Base-by-base conservation (phyloP, 2,797 vertebrate species). In the Gallinago stenura region DNA sequence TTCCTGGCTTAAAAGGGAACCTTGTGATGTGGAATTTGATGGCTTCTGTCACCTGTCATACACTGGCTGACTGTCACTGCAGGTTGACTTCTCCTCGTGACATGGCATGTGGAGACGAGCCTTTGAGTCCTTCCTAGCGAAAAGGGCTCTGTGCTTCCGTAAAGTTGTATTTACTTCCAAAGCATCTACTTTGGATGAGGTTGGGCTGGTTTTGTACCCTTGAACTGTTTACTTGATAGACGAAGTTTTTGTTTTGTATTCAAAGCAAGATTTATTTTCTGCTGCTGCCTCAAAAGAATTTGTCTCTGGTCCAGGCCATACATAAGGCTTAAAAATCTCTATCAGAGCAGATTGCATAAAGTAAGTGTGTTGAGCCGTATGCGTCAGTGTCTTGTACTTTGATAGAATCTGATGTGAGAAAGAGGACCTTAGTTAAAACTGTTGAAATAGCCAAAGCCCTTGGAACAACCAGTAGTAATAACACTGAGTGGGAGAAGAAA, bases 11-110 rank as follows among this genome's bases (percentile, higher is more conserved):
- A 13, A 41, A 70, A 43, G 20, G 51, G 62, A 50, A 39, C 16
- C 0, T 1, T 1, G 2, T 5, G 8, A 22, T 31, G 22, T 26
- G 8, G 57, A 50, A 13, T 53, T 81, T 2, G 4, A 50, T 39
- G 73, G 33, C 64, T 84, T 61, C 46, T 87, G 43, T 69, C 10
- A 7, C 37, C 50, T 64, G 11, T 79, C 33, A 41, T 7, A 20
- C 31, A 33, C 28, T 10, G 7, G 33, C 26, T 15, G 5, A 46
- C 18, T 76, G 60, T 12, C 26, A 4, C 33, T 56, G 77, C 72
- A 35, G 14, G 39, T 66, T 72, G 62, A 26, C 22, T 46, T 46
- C 20, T 76, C 5, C 15, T 87, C 2, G 1, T 33, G 24, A 8
- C 0, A 0, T 35, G 68, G 33, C 56, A 35, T 35, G 33, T 35